Conservation (phyloP, 2,888 invertebrate genomes). For the Auanema freiburgensis region DNA sequence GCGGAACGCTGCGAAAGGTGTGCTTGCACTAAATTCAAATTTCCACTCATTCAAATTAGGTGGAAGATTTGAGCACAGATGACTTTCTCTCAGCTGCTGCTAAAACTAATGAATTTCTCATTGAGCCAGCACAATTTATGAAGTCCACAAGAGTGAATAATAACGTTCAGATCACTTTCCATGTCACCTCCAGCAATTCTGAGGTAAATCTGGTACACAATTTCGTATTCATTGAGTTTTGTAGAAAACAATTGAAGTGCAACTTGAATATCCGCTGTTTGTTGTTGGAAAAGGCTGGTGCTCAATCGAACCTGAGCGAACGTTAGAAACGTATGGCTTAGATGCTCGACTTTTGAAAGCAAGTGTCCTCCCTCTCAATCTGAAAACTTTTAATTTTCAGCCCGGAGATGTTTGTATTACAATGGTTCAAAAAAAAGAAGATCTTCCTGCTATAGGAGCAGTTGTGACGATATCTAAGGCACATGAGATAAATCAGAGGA, state of each 20-base stretch:
- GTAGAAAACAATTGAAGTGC: slow-evolving; percentile 29
- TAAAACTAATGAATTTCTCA: slow-evolving; percentile 21
- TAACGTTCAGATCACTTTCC: too few species aligned
- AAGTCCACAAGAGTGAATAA: too few species aligned
- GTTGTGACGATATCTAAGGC: too few species aligned
- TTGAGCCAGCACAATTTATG: slow-evolving; percentile 26
- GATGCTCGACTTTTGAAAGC: slow-evolving; percentile 25
- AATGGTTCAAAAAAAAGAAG: slow-evolving; percentile 14
- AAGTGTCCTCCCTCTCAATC: neutral
- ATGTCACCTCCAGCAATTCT: too few species aligned
- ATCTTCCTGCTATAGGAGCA: neutral
- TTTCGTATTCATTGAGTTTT: neutral
- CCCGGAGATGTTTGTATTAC: slow-evolving; percentile 33
- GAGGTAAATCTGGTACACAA: too few species aligned
- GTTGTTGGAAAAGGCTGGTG: slow-evolving; percentile 42
- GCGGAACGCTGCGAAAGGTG: slow-evolving; percentile 27
- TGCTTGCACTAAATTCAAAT: neutral
- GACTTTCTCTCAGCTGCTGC: slow-evolving; percentile 32
- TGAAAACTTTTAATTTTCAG: slow-evolving; percentile 13
- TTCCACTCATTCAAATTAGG: neutral
- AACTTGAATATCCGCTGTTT: slow-evolving; percentile 37
- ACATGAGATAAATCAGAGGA: too few species aligned
- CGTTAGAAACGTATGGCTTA: slow-evolving; percentile 29
- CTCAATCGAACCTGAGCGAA: slow-evolving; percentile 24
- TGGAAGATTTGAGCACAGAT: slow-evolving; percentile 37